Percentiles rank a stretch among this genome's conserved stretches.
Conservation (phyloP, 2,888 invertebrate species). For the Thymelicus acteon region DNA sequence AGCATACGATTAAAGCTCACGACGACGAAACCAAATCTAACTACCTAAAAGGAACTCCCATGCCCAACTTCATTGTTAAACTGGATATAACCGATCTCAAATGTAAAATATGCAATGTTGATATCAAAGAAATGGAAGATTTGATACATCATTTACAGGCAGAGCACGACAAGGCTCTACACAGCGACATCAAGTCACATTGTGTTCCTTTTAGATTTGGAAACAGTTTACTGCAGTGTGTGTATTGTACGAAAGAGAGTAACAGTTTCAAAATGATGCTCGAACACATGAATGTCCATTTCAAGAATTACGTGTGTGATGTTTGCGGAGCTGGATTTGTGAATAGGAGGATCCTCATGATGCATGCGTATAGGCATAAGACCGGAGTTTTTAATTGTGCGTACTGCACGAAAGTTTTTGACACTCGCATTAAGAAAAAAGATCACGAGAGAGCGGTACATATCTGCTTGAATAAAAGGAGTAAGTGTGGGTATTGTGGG, state of each 20-base stretch:
- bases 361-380: slow-evolving; percentile 59
- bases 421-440: slow-evolving; percentile 67
- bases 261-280: slow-evolving; percentile 57
- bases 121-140: slow-evolving; percentile 45
- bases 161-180: slow-evolving; percentile 50
- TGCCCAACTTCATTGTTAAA: slow-evolving; percentile 38
- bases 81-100: slow-evolving; percentile 45
- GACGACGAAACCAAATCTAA: slow-evolving; percentile 38
- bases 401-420: slow-evolving; percentile 71
- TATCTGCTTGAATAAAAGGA: slow-evolving; percentile 51
- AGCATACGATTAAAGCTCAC: slow-evolving; percentile 22
- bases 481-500: slow-evolving; percentile 60
- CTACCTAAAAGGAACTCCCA: slow-evolving; percentile 11
- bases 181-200: slow-evolving; percentile 51
- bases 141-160: slow-evolving; percentile 51
- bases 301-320: slow-evolving; percentile 57
- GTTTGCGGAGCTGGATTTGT: slow-evolving; percentile 60
- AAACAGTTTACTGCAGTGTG: slow-evolving; percentile 49
- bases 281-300: slow-evolving; percentile 63
- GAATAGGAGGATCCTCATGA: slow-evolving; percentile 51
- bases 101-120: slow-evolving; percentile 40
- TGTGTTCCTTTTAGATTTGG: slow-evolving; percentile 61
- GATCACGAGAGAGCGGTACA: slow-evolving; percentile 72
- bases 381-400: slow-evolving; percentile 62
- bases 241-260: slow-evolving; percentile 52